Percentiles rank a stretch among this genome's conserved stretches.
phyloP scores from a whole-genome alignment of 2,797 vertebrate genomes.

The Pantherophis vulpinus region DNA sequence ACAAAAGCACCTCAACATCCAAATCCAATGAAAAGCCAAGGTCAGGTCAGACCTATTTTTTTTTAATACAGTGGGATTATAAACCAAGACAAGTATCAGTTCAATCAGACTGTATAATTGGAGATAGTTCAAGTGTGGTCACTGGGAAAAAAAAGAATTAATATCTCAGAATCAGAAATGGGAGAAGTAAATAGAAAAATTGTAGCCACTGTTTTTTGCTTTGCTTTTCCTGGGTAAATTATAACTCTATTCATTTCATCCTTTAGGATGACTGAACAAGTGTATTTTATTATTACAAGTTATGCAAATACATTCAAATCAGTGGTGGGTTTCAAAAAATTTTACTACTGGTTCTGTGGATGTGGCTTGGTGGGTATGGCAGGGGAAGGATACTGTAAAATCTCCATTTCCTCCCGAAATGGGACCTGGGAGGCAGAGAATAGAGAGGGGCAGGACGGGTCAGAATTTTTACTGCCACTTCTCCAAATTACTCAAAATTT shows the following conservation, averaged over 20 bases:
- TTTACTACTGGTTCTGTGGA: too few species aligned
- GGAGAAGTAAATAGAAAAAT: neutral
- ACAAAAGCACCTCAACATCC: neutral
- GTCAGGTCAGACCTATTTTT: neutral
- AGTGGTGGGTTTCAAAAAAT: too few species aligned
- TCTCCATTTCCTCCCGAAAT: too few species aligned
- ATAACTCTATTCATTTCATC: neutral
- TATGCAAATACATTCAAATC: too few species aligned
- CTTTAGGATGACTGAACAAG: neutral
- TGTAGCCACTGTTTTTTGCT: slow-evolving; percentile 39
- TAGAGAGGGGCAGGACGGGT: too few species aligned
- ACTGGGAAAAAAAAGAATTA: neutral
- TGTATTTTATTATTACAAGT: neutral
- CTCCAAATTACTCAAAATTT: too few species aligned
- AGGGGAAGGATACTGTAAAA: too few species aligned
- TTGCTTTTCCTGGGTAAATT: slow-evolving; percentile 52
- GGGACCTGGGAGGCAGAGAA: too few species aligned
- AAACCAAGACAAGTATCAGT: neutral
- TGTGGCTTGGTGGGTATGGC: too few species aligned
- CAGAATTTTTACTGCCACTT: too few species aligned
- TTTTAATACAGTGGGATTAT: neutral
- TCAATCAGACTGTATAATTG: neutral
- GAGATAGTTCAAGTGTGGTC: neutral
- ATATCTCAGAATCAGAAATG: neutral
- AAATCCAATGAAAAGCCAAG: slow-evolving; percentile 44